Conservation (phyloP, 2,797 vertebrate species). For the Propithecus deckenii region DNA sequence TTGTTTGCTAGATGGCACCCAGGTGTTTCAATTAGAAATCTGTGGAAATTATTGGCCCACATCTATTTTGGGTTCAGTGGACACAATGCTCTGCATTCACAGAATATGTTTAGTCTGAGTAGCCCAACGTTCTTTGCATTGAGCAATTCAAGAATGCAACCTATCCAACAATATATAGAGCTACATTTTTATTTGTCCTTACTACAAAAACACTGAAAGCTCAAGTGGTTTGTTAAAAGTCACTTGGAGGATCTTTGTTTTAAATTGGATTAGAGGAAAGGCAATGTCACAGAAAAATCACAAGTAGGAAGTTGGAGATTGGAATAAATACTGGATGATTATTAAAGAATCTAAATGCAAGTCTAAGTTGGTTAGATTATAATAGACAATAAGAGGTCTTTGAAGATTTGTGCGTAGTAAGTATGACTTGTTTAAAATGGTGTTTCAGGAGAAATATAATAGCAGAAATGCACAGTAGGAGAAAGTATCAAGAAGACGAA, state of each 20-base stretch:
- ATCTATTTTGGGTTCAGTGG: constrained; percentile 74
- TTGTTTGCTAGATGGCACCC: constrained; percentile 61
- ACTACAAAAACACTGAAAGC: background rate
- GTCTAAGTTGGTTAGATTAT: background rate
- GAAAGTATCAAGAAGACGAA: background rate
- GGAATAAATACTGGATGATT: background rate
- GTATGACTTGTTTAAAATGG: background rate
- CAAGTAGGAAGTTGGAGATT: background rate
- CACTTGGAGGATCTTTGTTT: background rate
- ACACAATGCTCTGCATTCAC: constrained; percentile 26
- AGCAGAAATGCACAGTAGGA: background rate
- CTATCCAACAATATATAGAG: background rate
- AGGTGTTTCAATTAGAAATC: constrained; percentile 78
- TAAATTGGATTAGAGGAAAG: constrained; percentile 6
- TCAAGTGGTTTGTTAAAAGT: background rate
- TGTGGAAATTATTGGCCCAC: constrained; percentile 72
- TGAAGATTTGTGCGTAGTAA: background rate
- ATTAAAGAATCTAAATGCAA: background rate
- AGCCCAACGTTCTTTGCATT: background rate
- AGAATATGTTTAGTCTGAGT: background rate
- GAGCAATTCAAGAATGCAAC: background rate
- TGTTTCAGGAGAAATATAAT: background rate
- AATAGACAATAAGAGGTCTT: background rate
- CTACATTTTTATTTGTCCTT: background rate
- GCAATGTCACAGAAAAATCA: background rate